Conservation (phyloP, 2,113 vertebrate genomes). For the Lepisosteus osseus region DNA sequence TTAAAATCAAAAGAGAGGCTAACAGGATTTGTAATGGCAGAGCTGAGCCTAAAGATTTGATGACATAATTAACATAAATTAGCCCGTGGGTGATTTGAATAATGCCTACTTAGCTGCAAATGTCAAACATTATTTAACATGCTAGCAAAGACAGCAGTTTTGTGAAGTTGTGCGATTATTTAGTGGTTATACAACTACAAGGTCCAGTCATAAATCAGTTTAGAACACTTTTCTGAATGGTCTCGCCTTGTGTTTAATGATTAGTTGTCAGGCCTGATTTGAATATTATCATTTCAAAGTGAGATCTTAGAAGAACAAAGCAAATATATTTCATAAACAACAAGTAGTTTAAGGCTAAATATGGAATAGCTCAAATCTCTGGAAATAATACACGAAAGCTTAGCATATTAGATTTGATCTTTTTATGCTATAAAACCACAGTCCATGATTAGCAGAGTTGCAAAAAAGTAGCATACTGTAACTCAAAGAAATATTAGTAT, state of each 20-base stretch:
- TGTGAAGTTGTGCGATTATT: not conserved
- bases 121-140: not conserved
- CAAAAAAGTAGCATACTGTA: too few relatives aligned
- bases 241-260: not conserved
- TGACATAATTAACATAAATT: not conserved
- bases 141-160: not conserved
- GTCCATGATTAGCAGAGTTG: too few relatives aligned
- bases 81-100: not conserved
- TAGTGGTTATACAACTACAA: not conserved
- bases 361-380: too few relatives aligned
- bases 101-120: not conserved
- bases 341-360: not conserved
- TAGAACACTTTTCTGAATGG: not conserved
- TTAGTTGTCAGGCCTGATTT: not conserved
- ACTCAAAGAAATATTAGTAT: too few relatives aligned
- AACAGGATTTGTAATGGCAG: not conserved
- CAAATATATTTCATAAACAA: not conserved
- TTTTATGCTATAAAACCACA: not conserved
- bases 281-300: not conserved
- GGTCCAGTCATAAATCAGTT: not conserved
- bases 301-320: not conserved
- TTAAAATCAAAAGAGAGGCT: too few relatives aligned
- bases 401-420: too few relatives aligned
- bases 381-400: too few relatives aligned
- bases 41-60: not conserved